Conservation (phyloP, 1,140 invertebrate species). For the Ectropis grisescens region DNA sequence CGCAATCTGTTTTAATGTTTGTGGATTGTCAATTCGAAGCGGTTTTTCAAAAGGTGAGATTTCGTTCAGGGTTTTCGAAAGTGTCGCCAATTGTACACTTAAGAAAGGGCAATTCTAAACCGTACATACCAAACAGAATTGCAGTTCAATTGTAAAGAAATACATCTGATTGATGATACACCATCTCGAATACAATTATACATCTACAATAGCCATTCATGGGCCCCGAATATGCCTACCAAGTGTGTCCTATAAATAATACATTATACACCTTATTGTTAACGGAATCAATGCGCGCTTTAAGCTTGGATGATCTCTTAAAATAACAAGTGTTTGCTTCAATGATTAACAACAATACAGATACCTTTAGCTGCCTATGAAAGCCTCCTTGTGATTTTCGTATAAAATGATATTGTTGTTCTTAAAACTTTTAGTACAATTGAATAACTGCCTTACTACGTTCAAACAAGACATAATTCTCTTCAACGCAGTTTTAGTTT, state of each 20-base stretch:
- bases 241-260: slow-evolving; percentile 67
- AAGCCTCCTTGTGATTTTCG: slow-evolving; percentile 37
- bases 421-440: slow-evolving; percentile 1
- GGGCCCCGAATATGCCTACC: slow-evolving; percentile 53
- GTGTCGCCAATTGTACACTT: too few species aligned
- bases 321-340: slow-evolving; percentile 71
- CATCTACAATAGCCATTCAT: slow-evolving; percentile 19
- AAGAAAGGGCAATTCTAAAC: too few species aligned
- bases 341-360: slow-evolving; percentile 66
- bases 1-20: too few species aligned
- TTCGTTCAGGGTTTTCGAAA: too few species aligned
- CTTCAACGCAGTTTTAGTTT: too few species aligned
- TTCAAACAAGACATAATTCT: too few species aligned
- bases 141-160: slow-evolving; percentile 37
- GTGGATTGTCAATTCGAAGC: too few species aligned
- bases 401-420: slow-evolving; percentile 12
- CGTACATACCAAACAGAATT: slow-evolving; percentile 20
- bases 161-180: slow-evolving; percentile 49
- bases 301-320: slow-evolving; percentile 69
- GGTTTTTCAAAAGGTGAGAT: too few species aligned
- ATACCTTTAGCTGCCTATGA: slow-evolving; percentile 63
- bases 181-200: too few species aligned
- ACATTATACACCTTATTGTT: slow-evolving; percentile 62
- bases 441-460: slow-evolving; percentile 12
- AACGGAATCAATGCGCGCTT: slow-evolving; percentile 46